phyloP scores from a whole-genome alignment of 2,888 invertebrate species.

The Tetragonula carbonaria region DNA sequence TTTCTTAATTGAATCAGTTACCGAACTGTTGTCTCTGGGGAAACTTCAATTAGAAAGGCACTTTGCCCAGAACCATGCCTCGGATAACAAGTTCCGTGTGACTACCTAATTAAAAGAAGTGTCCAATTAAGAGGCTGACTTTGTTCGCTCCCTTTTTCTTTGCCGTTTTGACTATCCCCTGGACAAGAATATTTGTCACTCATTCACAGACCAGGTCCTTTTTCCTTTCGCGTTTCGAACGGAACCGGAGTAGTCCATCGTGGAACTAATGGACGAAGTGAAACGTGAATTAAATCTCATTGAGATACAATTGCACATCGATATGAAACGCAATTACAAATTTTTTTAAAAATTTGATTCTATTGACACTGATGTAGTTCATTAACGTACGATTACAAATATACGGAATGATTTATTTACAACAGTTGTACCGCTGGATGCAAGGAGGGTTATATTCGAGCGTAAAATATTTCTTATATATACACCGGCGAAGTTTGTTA shows the following conservation, averaged over 20 bases:
- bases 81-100: constrained; percentile 5
- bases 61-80: neutral
- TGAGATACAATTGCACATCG: too few relatives aligned
- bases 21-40: constrained; percentile 4
- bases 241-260: neutral
- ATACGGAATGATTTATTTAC: too few relatives aligned
- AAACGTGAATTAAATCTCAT: constrained; percentile 38
- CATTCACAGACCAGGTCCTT: neutral
- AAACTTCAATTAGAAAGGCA: constrained; percentile 6
- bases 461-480: too few relatives aligned
- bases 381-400: too few relatives aligned
- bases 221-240: neutral
- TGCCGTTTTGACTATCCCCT: too few relatives aligned
- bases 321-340: too few relatives aligned
- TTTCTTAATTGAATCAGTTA: constrained; percentile 4
- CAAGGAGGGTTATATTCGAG: too few relatives aligned
- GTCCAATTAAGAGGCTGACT: neutral
- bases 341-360: too few relatives aligned
- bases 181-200: neutral
- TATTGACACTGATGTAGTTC: too few relatives aligned
- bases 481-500: too few relatives aligned
- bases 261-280: constrained; percentile 13
- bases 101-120: constrained; percentile 1
- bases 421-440: too few relatives aligned
- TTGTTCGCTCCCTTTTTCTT: too few relatives aligned